Base-by-base conservation (phyloP, 2,888 invertebrate species). In the Branchellion lobata region DNA sequence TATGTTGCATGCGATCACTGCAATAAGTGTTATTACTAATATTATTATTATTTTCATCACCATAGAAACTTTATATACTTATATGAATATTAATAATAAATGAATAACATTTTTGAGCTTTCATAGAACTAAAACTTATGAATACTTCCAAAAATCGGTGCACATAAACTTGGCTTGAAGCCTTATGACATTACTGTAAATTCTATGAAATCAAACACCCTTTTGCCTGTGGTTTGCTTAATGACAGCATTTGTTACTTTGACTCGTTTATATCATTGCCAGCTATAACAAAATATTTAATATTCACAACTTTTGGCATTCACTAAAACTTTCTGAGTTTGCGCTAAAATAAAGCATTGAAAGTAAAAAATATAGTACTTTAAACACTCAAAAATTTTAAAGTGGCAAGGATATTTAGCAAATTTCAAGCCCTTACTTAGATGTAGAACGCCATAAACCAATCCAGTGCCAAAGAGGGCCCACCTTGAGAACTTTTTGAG, bases 401-500 rank as follows among this genome's bases (percentile, higher is more conserved):
- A 57, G 5, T 57, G 5, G n/a, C n/a, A n/a, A n/a, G n/a, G n/a
- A n/a, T n/a, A n/a, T n/a, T n/a, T n/a, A n/a, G n/a, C n/a, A n/a
- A 57, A 24, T 57, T 57, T 57, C 5, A n/a, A 57, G 36, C 57
- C 65, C 79, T 75, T 21, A 79, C 79, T 75, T 27, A 75, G 61
- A 75, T 79, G 79, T 40, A 79, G 75, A 68, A 33, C 29, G 29
- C 79, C 79, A 36, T 79, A 79, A 14, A 75, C 27, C 5, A 79
- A n/a, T 3, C 79, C 79, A 18, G 75, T 75, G 18, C 74, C 33
- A 24, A 79, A 47, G 40, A 79, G 68, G 21, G 65, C 36, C 79
- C 79, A 79, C 29, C 79, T 57, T 65, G 75, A 79, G 47, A 79
- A 79, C 79, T 79, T 21, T n/a, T n/a, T n/a, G n/a, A n/a, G 29